Base-by-base conservation (phyloP, 92 coral and sea anemone species). In the Blastomussa wellsi region DNA sequence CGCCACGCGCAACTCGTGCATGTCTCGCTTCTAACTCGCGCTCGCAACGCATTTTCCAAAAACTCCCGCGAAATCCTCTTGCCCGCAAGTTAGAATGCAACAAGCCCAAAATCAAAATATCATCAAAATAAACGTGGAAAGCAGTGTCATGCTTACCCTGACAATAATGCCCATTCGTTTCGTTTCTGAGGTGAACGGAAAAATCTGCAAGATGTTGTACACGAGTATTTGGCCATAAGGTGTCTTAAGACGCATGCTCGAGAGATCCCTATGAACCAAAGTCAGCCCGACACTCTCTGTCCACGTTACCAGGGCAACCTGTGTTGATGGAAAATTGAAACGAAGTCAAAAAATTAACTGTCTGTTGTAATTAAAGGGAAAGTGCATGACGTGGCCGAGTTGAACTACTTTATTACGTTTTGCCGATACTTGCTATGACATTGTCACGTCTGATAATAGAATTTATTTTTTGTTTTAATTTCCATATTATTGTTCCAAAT, bases 251-350 rank as follows among this genome's bases (percentile, higher is more conserved):
- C 90, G 95, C 99, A 96, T 96, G 88, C 90, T 89, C 59, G 95
- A 68, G 15, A 96, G 89, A 68, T 94, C 98, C 39, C 99, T 95
- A 72, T 93, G 91, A 4, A 96, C 95, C 47, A 96, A 83, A 5
- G 98, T 85, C 62, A 96, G 79, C 29, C 99, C 98, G 19, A 96
- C 95, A 76, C 92, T 93, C 80, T 96, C 99, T 35, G 98, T 93
- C 99, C 99, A 96, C 48, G 95, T 92, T 73, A 96, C 99, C 86
- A 96, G 90, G 80, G 99, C 99, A 88, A 96, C 99, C 99, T 96
- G 72, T 42, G 24, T 32, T 32, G 7, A 51, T 39, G 2, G 53
- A 29, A 9, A 32, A 51, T 75, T 42, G 35, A 75, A 31, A 44
- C 2, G 32, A 36, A 72, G 7, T 19, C 17, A 16, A 16, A 72